These are phyloP conservation scores for Pelosia muscerda DNA, from an alignment of 2,888 invertebrate species.

Conservation along the genomic window DNA sequence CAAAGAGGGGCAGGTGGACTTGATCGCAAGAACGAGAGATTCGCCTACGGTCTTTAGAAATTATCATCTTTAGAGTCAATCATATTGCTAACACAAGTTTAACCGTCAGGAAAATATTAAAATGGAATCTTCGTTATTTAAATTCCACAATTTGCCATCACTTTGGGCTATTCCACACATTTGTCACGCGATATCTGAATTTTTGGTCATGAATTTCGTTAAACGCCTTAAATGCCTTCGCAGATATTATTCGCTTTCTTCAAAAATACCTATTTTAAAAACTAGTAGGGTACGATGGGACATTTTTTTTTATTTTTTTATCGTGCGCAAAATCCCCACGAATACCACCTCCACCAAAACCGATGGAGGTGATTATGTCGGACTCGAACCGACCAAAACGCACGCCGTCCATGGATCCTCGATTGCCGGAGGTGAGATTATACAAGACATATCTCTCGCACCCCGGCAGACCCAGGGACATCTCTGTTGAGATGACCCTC, in stretches of 20 bases:
- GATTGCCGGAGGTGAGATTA: too few species aligned
- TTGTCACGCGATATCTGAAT: conserved; percentile 65
- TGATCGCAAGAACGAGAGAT: conserved; percentile 76
- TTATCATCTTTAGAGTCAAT: conserved; percentile 67
- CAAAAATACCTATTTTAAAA: conserved; percentile 33
- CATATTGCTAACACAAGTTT: conserved; percentile 47
- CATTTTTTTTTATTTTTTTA: too few species aligned
- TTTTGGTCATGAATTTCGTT: conserved; percentile 32
- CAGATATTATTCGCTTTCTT: conserved; percentile 23
- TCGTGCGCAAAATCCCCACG: too few species aligned
- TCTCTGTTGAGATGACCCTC: too few species aligned
- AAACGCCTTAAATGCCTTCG: conserved; percentile 39
- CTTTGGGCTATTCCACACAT: conserved; percentile 51
- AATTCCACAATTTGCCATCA: conserved; percentile 53
- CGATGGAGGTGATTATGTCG: too few species aligned
- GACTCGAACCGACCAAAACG: too few species aligned
- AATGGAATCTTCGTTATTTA: conserved; percentile 70
- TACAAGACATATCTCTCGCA: too few species aligned
- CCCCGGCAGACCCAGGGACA: too few species aligned
- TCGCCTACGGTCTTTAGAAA: conserved; percentile 84
- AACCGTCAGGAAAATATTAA: conserved; percentile 39
- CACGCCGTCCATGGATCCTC: too few species aligned
- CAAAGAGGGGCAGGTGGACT: conserved; percentile 84
- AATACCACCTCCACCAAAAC: too few species aligned
- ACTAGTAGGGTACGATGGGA: too few species aligned